Evolutionary conservation across 2,113 vertebrate genomes (phyloP).

Genomic region (Dinomys branickii): DNA sequence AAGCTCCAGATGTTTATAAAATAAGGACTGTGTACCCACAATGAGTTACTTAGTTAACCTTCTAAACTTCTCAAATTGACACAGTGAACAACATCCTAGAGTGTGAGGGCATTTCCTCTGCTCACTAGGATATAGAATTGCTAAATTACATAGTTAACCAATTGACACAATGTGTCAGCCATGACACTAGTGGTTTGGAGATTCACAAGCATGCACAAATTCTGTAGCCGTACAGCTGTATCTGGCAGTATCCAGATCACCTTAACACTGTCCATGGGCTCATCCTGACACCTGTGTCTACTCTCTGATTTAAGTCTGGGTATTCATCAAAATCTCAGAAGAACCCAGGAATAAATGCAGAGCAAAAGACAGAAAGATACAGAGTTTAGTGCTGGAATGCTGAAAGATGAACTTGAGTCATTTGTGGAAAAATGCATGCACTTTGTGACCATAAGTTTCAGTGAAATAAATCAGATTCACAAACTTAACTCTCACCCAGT

Average conservation of each 20-base stretch:
- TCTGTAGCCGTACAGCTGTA: rapidly evolving
- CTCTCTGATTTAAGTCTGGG: neutral
- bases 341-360: neutral
- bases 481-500: neutral
- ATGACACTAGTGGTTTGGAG: neutral
- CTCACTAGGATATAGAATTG: no score
- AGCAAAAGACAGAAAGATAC: neutral
- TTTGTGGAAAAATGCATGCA: neutral
- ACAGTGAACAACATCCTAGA: no score
- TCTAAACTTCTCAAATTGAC: no score
- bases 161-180: no score
- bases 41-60: no score
- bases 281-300: neutral
- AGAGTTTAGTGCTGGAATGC: no score
- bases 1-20: no score
- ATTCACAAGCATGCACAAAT: neutral
- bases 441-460: neutral
- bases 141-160: no score
- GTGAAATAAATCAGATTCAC: neutral
- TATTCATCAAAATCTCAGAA: neutral
- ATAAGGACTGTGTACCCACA: no score
- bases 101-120: no score
- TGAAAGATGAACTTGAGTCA: neutral
- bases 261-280: neutral
- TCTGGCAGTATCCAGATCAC: neutral